These are phyloP conservation scores for Meloe dianella DNA, from an alignment of 2,888 invertebrate genomes.

Conservation along the genomic window DNA sequence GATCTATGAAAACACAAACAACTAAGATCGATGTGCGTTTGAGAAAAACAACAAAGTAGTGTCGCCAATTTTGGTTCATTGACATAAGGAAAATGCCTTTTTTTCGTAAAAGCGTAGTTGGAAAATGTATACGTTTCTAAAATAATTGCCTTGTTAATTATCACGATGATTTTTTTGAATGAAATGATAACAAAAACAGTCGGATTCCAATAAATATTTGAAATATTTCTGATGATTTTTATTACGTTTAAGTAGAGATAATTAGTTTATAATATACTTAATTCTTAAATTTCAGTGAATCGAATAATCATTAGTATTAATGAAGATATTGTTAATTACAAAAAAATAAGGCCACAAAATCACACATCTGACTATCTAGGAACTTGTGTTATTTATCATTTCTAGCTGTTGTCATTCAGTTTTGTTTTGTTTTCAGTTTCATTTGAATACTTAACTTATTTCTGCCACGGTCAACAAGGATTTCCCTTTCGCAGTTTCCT, in stretches of 20 bases:
- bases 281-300: background rate
- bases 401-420: background rate
- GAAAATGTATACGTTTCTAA: too few species aligned
- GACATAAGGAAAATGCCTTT: background rate
- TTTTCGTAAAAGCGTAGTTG: background rate
- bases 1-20: background rate
- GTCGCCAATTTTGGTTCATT: background rate
- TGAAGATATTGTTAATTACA: background rate
- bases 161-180: too few species aligned
- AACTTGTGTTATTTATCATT: slow-evolving; percentile 14
- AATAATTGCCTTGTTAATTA: too few species aligned
- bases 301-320: background rate
- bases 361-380: slow-evolving; percentile 21
- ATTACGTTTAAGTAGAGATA: too few species aligned
- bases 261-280: too few species aligned
- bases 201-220: background rate
- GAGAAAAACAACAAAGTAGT: background rate
- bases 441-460: slow-evolving; percentile 23
- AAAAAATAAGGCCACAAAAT: background rate
- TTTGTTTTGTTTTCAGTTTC: background rate
- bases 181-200: too few species aligned
- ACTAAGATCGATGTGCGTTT: background rate
- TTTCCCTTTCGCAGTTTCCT: slow-evolving; percentile 56
- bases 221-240: background rate
- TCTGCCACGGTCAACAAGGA: slow-evolving; percentile 45